phyloP scores from a whole-genome alignment of 2,797 vertebrate species.

The Rhinichthys osculus region DNA sequence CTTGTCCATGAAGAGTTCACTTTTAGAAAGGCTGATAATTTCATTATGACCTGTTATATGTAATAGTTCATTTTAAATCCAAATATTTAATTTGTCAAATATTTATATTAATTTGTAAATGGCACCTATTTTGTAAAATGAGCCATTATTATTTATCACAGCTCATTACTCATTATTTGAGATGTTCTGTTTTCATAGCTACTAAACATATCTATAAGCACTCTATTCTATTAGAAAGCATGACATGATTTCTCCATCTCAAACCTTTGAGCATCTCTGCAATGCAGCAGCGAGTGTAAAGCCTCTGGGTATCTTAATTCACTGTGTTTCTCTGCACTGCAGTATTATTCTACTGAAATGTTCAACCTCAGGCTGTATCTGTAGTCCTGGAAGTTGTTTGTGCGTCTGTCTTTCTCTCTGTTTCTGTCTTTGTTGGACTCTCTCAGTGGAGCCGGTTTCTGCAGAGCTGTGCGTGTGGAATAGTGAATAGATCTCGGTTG shows the following conservation, averaged over 20 bases:
- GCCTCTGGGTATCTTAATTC: conserved; percentile 4
- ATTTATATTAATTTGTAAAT: not conserved
- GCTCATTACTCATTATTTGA: not conserved
- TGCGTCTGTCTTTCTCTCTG: conserved; percentile 31
- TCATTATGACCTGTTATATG: not conserved
- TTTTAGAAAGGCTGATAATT: not conserved
- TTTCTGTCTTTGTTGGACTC: conserved; percentile 4
- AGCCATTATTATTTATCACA: not conserved
- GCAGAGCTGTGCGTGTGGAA: conserved; percentile 64
- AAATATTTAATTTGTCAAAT: not conserved
- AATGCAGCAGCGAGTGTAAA: conserved; percentile 26
- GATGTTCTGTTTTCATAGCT: not conserved
- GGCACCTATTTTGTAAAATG: not conserved
- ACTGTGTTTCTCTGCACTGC: conserved; percentile 42
- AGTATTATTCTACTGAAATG: conserved; percentile 11
- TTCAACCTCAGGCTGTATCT: conserved; percentile 33
- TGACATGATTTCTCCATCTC: not conserved
- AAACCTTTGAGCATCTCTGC: conserved; percentile 8
- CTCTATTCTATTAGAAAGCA: not conserved
- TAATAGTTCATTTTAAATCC: not conserved
- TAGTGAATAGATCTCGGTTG: conserved; percentile 65
- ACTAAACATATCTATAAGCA: not conserved
- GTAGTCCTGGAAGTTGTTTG: conserved; percentile 57
- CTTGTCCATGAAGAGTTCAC: not conserved
- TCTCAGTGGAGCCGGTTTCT: conserved; percentile 35